Conservation (phyloP, 2,113 vertebrate genomes). For the Pan troglodytes region NHGRI_mPanTro3-v2.1_pri NC_072421.2:150399501-150400000, state of each 20-base stretch:
- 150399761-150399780: conserved; percentile 21
- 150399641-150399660: background rate
- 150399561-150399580: background rate
- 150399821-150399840: background rate
- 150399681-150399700: conserved; percentile 34
- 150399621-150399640: background rate
- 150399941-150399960: background rate
- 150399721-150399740: background rate
- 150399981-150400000: background rate
- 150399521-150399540: background rate
- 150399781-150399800: conserved; percentile 11
- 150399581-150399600: background rate
- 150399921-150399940: background rate
- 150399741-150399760: background rate
- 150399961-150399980: no score
- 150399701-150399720: background rate
- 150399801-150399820: background rate
- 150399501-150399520: background rate
- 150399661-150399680: background rate
- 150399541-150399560: background rate
- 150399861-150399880: conserved; percentile 17
- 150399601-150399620: background rate
- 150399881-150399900: background rate
- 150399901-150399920: background rate
- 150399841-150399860: background rate